Evolutionary conservation across 1,140 invertebrate genomes (phyloP), one percentile per base, ranked within the genome.

Genomic region (Drosophila punjabiensis): DNA sequence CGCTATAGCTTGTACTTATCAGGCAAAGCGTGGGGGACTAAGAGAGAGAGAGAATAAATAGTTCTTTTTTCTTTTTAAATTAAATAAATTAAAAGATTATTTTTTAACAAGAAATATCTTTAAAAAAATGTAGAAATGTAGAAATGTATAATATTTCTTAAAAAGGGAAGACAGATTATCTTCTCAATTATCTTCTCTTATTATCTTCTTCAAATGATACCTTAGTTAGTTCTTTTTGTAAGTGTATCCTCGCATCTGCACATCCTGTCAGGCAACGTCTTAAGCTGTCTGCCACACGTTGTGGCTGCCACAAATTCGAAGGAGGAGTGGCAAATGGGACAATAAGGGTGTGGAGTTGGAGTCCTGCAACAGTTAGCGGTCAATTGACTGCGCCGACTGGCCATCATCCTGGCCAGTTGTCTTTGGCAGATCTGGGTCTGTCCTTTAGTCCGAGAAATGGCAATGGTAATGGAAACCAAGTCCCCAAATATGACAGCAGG

Each of bases 361-460:
- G 60, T 50, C 59, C 76, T 69, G 76, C 76, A 78, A 69, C 76
- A 78, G 76, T 78, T 78, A 78, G 76, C 52, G 76, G 76, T 78
- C 76, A 78, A 77, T 78, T 47, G 76, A 78, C 75, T 78, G 74
- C 76, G 76, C 43, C 45, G 63, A 10, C 47, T 50, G 64, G 14
- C 64, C 47, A 45, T 74, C 59, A 63, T 68, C 28, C 45, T 39
- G 32, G 41, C 61, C 71, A 67, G 74, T 68, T 77, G 75, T 61
- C 56, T 61, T 43, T 78, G 76, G 75, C 76, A 78, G 47, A 67
- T 65, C 32, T 67, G 65, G 65, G 65, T 67, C 65, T 65, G 41
- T 13, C 33, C 37, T 43, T 9, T 28, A 33, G 55, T 60, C 18
- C 47, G 11, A 14, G 35, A 9, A 58, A 33, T 18, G 33, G 55